These are phyloP conservation scores for Meandrina meandrites DNA, from an alignment of 92 coral and sea anemone genomes.

Conservation along the genomic window DNA sequence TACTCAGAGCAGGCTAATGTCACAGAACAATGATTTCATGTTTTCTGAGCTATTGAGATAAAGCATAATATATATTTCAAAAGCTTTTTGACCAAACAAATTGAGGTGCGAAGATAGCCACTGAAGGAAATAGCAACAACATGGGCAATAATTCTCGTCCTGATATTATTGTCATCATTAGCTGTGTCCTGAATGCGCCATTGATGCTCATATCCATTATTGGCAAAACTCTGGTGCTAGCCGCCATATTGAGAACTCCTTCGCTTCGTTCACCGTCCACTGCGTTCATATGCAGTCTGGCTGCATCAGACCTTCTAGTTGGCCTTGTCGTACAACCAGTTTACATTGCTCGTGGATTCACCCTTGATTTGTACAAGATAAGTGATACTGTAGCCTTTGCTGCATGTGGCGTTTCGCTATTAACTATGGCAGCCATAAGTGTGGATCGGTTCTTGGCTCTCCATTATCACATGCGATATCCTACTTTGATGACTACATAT, in stretches of 20 bases:
- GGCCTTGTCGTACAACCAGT: background rate
- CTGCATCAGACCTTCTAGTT: background rate
- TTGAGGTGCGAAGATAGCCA: no score
- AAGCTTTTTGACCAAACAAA: no score
- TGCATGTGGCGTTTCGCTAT: background rate
- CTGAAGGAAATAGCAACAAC: no score
- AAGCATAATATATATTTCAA: no score
- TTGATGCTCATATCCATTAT: background rate
- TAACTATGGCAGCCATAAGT: background rate
- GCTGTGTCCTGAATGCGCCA: background rate
- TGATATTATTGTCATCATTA: background rate
- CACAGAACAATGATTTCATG: no score
- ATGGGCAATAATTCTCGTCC: background rate
- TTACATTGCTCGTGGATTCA: background rate
- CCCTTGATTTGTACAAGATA: no score
- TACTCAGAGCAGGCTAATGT: no score
- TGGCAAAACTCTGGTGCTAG: background rate
- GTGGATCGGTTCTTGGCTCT: slow-evolving; percentile 30
- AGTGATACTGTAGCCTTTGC: background rate
- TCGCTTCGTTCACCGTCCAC: background rate
- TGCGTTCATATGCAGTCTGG: background rate
- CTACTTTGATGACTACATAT: background rate
- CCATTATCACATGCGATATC: slow-evolving; percentile 25
- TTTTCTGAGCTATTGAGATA: no score
- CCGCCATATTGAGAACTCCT: background rate